phyloP scores from a whole-genome alignment of 2,113 vertebrate species.

The Gopherus flavomarginatus region DNA sequence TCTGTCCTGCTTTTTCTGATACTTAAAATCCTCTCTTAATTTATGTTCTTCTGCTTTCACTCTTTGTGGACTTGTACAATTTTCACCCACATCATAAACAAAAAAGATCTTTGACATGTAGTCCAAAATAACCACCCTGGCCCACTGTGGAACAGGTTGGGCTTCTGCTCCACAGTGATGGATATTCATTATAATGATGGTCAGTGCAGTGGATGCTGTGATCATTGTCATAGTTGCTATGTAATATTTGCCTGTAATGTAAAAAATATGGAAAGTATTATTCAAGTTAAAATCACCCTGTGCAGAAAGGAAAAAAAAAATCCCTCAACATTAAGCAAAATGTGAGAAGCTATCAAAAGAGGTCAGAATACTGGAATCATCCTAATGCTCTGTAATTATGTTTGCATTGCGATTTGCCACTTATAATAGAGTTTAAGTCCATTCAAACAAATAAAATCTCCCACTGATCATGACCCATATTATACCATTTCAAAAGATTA shows the following conservation, averaged over 20 bases:
- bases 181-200: conserved; percentile 99
- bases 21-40: neutral
- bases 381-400: neutral
- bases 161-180: conserved; percentile 97
- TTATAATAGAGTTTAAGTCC: neutral
- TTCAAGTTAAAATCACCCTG: neutral
- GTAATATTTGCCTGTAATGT: conserved; percentile 93
- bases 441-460: neutral
- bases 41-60: conserved; percentile 56
- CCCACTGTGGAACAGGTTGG: conserved; percentile 95
- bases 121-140: conserved; percentile 93
- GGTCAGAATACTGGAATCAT: neutral
- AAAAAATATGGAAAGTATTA: neutral
- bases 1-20: conserved; percentile 29
- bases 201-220: conserved; percentile 96
- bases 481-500: neutral
- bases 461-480: neutral
- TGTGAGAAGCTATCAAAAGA: neutral
- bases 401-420: neutral
- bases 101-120: conserved; percentile 97
- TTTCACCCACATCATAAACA: conserved; percentile 96
- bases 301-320: neutral
- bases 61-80: conserved; percentile 83
- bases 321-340: neutral
- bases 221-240: conserved; percentile 99